phyloP scores from a whole-genome alignment of 1,140 invertebrate species.

The Diorhabda carinulata region DNA sequence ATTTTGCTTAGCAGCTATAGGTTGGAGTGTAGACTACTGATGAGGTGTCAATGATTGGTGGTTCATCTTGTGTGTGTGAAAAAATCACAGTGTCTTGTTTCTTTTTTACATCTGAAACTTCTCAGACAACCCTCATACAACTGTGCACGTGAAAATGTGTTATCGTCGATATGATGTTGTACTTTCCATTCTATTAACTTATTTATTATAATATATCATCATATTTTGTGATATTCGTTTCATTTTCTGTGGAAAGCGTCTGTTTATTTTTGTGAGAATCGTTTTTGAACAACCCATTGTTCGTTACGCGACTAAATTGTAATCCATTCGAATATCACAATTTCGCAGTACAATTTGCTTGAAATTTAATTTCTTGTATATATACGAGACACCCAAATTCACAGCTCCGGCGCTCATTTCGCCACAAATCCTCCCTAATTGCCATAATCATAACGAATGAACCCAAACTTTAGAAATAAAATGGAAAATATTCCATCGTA shows the following conservation, averaged over 20 bases:
- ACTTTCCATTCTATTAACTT: neutral
- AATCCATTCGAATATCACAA: neutral
- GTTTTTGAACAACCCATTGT: neutral
- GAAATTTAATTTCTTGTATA: neutral
- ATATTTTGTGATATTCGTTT: slow-evolving; percentile 1
- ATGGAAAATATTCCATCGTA: neutral
- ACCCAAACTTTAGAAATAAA: neutral
- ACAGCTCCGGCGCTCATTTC: neutral
- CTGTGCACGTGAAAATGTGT: too few species aligned
- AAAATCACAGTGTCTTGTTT: too few species aligned
- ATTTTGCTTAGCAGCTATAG: too few species aligned
- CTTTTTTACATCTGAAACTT: too few species aligned
- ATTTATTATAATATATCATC: neutral
- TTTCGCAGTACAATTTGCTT: slow-evolving; percentile 2
- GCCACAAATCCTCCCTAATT: neutral
- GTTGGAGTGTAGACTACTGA: too few species aligned
- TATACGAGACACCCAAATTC: neutral
- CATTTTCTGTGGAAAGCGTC: neutral
- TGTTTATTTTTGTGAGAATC: neutral
- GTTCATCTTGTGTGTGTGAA: too few species aligned
- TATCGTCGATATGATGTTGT: too few species aligned
- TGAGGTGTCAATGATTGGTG: too few species aligned
- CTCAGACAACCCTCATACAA: too few species aligned
- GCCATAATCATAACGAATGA: slow-evolving; percentile 2
- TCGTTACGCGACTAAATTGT: neutral